Evolutionary conservation across 2,113 vertebrate species (phyloP).

Genomic region (Cavia porcellus): DNA sequence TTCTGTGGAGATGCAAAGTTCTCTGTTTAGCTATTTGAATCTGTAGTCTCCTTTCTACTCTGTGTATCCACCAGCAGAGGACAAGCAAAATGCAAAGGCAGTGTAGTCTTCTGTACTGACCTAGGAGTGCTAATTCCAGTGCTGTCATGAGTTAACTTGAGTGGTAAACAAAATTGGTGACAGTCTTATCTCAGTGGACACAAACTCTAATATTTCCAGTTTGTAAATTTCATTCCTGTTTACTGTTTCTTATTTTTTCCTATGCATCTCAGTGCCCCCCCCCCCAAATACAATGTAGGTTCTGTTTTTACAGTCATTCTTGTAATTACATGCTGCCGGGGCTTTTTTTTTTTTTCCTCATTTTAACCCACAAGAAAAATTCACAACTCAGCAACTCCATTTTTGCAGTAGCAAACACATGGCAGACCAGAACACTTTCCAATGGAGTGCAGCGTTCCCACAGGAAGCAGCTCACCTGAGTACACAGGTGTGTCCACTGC

Average conservation of each 20-base stretch:
- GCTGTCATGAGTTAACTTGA: constrained; percentile 32
- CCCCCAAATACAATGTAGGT: not conserved
- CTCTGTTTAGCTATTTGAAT: constrained; percentile 9
- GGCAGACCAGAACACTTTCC: not conserved
- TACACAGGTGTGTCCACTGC: not conserved
- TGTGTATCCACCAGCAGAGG: not conserved
- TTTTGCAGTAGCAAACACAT: not conserved
- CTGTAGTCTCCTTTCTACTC: not conserved
- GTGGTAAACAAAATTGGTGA: not conserved
- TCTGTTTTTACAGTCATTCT: not conserved
- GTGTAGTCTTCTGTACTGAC: not conserved
- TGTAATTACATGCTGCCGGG: not conserved
- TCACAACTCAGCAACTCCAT: not conserved
- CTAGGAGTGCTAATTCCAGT: not conserved
- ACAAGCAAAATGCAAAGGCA: constrained; percentile 4
- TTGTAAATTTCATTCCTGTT: not conserved
- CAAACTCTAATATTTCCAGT: not conserved
- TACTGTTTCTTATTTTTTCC: constrained; percentile 27
- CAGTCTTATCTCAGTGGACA: not conserved
- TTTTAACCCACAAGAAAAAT: constrained; percentile 47
- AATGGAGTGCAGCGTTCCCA: not conserved
- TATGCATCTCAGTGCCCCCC: not conserved
- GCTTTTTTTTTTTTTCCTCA: not conserved
- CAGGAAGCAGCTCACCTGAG: not conserved
- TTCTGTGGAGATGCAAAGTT: not conserved